A percentile compares a stretch with the other conserved stretches of the same genome.
Evolutionary conservation across 2,113 vertebrate genomes (phyloP).

Genomic region (Bos taurus): DNA sequence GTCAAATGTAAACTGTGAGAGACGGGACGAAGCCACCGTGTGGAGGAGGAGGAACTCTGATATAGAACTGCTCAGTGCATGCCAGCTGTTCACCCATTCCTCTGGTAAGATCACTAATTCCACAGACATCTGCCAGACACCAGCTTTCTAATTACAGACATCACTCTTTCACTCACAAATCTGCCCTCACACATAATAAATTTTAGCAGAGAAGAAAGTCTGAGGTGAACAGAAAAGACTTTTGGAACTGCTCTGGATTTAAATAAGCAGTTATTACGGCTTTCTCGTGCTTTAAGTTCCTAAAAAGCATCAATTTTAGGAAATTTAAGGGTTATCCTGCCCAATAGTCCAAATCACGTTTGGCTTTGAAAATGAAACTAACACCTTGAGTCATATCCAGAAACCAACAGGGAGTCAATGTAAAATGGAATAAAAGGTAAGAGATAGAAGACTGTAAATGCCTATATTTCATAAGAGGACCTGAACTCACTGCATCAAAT

Average conservation of each 20-base stretch:
- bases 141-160: not conserved
- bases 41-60: not conserved
- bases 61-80: rapidly evolving
- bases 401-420: not conserved
- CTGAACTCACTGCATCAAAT: not conserved
- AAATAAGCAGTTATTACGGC: not conserved
- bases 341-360: not conserved
- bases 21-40: not conserved
- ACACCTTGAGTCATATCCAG: not conserved
- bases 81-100: not conserved
- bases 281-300: not conserved
- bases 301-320: not conserved
- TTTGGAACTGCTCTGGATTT: not conserved
- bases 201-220: not conserved
- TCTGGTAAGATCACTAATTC: not conserved
- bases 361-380: not conserved
- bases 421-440: not conserved
- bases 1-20: not conserved
- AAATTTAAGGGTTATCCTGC: not conserved
- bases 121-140: not conserved
- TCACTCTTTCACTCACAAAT: not conserved
- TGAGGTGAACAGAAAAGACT: not conserved
- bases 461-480: not conserved
- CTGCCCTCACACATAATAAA: not conserved
- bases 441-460: not conserved